phyloP scores from a whole-genome alignment of 2,888 invertebrate genomes.

The Brachyptera putata region DNA sequence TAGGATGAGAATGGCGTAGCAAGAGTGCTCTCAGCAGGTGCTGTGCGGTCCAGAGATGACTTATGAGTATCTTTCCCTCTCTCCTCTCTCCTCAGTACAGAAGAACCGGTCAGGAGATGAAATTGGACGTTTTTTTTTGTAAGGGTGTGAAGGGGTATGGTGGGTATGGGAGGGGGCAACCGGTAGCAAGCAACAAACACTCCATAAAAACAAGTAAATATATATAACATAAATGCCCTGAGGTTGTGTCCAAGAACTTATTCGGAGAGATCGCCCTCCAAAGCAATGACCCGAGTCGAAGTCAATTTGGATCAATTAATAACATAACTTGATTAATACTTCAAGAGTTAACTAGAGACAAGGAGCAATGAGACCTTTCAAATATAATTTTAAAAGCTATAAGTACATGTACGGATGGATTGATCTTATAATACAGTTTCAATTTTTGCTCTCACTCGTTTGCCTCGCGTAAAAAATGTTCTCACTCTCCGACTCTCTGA shows the following conservation, averaged over 20 bases:
- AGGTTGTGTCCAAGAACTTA: background rate
- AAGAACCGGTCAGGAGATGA: constrained; percentile 1
- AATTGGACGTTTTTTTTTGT: background rate
- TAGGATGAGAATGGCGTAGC: background rate
- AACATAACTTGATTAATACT: constrained; percentile 7
- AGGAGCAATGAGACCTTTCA: background rate
- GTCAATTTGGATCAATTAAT: constrained; percentile 16
- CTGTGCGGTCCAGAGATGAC: constrained; percentile 16
- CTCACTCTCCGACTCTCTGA: no score
- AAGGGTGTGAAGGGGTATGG: constrained; percentile 2
- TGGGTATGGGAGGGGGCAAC: background rate
- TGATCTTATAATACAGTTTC: no score
- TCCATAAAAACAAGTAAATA: background rate
- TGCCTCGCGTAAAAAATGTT: no score
- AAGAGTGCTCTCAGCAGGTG: background rate
- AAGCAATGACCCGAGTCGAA: constrained; percentile 15
- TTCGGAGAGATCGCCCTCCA: constrained; percentile 3
- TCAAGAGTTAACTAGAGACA: constrained; percentile 2
- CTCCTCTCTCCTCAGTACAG: background rate
- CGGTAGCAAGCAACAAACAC: no score
- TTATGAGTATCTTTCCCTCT: background rate
- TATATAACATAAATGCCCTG: background rate
- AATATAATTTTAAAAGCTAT: constrained; percentile 3
- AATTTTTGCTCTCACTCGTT: no score
- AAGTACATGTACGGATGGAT: no score